These are phyloP conservation scores for Ichneumoninae sp. DNA, from an alignment of 2,888 invertebrate genomes.

Conservation along the genomic window DNA sequence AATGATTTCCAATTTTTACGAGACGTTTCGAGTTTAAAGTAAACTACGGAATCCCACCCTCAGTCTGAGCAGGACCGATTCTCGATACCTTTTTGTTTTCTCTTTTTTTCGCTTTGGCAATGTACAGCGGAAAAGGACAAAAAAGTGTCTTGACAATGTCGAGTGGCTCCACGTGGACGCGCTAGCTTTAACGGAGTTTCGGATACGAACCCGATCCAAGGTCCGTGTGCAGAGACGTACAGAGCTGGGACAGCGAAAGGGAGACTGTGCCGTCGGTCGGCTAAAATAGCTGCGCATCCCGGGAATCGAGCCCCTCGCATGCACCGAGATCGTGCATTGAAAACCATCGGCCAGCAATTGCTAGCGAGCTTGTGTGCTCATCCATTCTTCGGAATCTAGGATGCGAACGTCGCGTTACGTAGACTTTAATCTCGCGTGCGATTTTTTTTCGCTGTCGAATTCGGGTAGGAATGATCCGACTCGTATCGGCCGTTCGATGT, in stretches of 20 bases:
- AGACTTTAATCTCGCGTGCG: constrained; percentile 52
- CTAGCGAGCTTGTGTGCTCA: constrained; percentile 37
- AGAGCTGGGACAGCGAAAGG: constrained; percentile 15
- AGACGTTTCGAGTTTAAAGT: neutral
- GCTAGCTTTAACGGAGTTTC: constrained; percentile 42
- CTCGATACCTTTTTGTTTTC: neutral
- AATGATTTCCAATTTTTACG: neutral
- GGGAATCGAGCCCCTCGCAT: constrained; percentile 63
- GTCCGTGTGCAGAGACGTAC: neutral
- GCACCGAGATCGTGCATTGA: constrained; percentile 34
- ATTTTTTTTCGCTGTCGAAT: constrained; percentile 31
- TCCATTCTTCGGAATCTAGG: constrained; percentile 63
- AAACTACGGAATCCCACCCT: neutral
- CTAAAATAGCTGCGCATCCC: constrained; percentile 45
- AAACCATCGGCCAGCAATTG: constrained; percentile 50
- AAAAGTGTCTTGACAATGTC: constrained; percentile 35
- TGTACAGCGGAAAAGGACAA: neutral
- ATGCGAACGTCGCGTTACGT: constrained; percentile 62
- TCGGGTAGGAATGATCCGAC: constrained; percentile 18
- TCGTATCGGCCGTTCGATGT: constrained; percentile 10
- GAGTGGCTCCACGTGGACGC: constrained; percentile 16
- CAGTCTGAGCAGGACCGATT: neutral
- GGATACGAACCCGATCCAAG: constrained; percentile 31
- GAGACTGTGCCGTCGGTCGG: constrained; percentile 36
- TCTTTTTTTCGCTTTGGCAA: neutral